Evolutionary conservation across 2,888 invertebrate genomes (phyloP), one percentile per base, ranked within the genome.

Genomic region (Eretmocerus hayati): DNA sequence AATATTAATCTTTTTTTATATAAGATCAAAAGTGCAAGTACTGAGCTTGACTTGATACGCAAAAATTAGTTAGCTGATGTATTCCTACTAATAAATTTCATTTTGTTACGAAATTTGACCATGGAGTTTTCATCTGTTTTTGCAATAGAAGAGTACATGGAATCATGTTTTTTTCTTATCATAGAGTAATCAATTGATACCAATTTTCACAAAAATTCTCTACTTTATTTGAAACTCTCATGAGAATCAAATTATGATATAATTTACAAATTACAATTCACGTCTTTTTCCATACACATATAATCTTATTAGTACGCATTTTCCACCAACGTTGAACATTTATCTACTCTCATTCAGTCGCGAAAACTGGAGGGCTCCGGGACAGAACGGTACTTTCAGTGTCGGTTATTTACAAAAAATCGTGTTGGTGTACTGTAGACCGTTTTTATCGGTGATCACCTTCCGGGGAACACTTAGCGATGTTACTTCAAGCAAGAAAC

Each of bases 81-180:
- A 63, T 63, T 62, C 64, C 62, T 64, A 66, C 44, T 61, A 65
- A 65, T 62, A 65, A 54, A 64, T 59, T 56, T 54, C 62, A 63
- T 61, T 65, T 66, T 63, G 61, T 66, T 66, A 63, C 60, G 58
- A 62, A 63, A 58, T 59, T 55, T 53, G 54, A 54, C 53, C 52
- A 51, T 54, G 49, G 53, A 58, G 43, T 56, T 58, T 50, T 57
- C 54, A 47, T 58, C 51, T 54, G 54, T 54, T 54, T 51, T 48
- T 54, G 42, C 41, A 44, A 48, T 48, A 40, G 20, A 33, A 42
- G 15, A 48, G 49, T 41, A 43, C 46, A 46, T 48, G 48, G 45
- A 53, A 39, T 50, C 50, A 53, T 53, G 48, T 48, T 47, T 48
- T 32, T 49, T 53, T 35, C 20, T 38, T 39, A 11, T 23, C 45